Evolutionary conservation across 2,113 vertebrate species (phyloP), one percentile per base, ranked within the genome.

Genomic region (Pogona vitticeps): DNA sequence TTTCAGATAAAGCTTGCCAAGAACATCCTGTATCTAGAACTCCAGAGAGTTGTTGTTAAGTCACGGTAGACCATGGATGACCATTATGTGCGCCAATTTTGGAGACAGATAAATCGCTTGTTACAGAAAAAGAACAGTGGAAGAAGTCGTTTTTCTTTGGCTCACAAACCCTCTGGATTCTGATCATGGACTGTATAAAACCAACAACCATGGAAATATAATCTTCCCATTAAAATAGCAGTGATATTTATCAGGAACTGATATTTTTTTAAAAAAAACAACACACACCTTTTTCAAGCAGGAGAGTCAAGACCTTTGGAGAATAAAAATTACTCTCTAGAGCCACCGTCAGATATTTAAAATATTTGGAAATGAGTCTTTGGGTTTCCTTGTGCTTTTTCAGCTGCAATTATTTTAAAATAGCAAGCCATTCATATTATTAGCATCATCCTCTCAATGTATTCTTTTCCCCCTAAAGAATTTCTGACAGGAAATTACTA

Each of bases 401-500:
- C 81, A 92, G 77, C 67, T 91, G 71, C 28, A 72, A 46, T 83
- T 86, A 67, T 84, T 86, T 89, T 28, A 85, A 73, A 46, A 73
- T 68, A 88, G 72, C 61, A 90, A 80, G 73, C 15, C 9, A 90
- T 81, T 90, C 56, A 26, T 78, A 78, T 79, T 83, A 70, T 72
- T 59, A 79, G 42, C 59, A 84, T 86, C 87, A 90, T 73, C 72
- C 84, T 85, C 33, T 89, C 33, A 65, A 78, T 85, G 80, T 78
- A 78, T 89, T 78, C 76, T 36, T 23, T 92, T 87, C 88, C 84
- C 88, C 78, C 56, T 65, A 89, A 90, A 92, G n/a, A 76, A 82
- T 93, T 91, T 82, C 86, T 84, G 81, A 83, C 52, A 92, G 86
- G 67, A 91, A 83, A 88, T 3, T 83, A 77, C 80, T 84, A 17